phyloP scores from a whole-genome alignment of 2,888 invertebrate genomes.

The Mycalesis mineus region DNA sequence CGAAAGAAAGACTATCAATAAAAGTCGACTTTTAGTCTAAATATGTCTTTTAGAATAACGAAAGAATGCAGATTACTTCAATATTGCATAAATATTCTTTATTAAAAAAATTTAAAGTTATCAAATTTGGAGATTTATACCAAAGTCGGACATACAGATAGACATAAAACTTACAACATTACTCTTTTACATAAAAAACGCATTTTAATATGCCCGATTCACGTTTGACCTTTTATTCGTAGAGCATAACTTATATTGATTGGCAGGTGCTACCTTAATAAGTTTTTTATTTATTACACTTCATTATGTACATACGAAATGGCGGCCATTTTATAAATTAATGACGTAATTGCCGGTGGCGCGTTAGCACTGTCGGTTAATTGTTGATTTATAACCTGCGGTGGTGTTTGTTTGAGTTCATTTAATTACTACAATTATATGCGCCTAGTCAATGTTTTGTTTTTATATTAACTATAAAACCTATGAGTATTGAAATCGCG shows the following conservation, averaged over 20 bases:
- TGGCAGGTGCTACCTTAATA: conserved; percentile 36
- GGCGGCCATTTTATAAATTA: conserved; percentile 31
- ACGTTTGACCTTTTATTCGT: conserved; percentile 9
- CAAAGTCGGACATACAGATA: too few relatives aligned
- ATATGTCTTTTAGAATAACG: too few relatives aligned
- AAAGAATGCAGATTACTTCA: too few relatives aligned
- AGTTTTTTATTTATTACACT: conserved; percentile 33
- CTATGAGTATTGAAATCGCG: too few relatives aligned
- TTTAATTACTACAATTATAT: neutral
- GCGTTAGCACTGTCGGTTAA: conserved; percentile 17
- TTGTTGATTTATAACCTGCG: conserved; percentile 23
- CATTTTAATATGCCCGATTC: conserved; percentile 9
- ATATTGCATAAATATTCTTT: too few relatives aligned
- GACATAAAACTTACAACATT: too few relatives aligned
- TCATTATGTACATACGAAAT: conserved; percentile 27
- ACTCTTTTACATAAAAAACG: neutral
- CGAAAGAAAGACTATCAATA: too few relatives aligned
- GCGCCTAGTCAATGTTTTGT: neutral
- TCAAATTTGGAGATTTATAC: too few relatives aligned
- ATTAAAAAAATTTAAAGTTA: too few relatives aligned
- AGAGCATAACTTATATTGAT: conserved; percentile 27
- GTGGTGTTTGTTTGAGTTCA: conserved; percentile 3
- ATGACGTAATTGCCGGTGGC: conserved; percentile 31
- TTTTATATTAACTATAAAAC: too few relatives aligned
- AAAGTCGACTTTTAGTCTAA: too few relatives aligned